Evolutionary conservation across 2,113 vertebrate species (phyloP).

Genomic region (Cathartes aura): DNA sequence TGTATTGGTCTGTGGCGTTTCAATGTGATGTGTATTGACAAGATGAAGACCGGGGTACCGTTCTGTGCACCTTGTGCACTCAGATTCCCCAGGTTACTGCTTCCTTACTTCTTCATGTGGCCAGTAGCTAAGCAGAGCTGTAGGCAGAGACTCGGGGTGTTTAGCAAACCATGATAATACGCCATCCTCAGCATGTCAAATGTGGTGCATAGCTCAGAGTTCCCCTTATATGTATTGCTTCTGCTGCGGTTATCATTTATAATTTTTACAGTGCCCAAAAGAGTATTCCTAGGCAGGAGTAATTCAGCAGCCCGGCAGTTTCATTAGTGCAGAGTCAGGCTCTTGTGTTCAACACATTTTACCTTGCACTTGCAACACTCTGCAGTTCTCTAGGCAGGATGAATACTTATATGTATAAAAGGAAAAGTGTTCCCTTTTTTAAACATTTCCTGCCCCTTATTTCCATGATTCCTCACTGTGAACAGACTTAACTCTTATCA

Average conservation of each 20-base stretch:
- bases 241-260: constrained; percentile 39
- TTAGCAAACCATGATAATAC: constrained; percentile 23
- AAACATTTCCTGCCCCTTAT: neutral
- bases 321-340: constrained; percentile 68
- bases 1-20: neutral
- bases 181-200: constrained; percentile 29
- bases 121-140: neutral
- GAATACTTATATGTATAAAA: constrained; percentile 13
- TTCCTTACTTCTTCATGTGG: neutral
- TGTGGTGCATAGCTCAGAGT: neutral
- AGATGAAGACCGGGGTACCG: neutral
- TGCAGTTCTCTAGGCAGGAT: neutral
- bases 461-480: constrained; percentile 9
- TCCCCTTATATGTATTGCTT: neutral
- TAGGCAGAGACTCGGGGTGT: neutral
- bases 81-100: neutral
- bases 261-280: constrained; percentile 58
- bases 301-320: constrained; percentile 47
- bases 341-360: constrained; percentile 39
- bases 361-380: constrained; percentile 9
- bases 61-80: neutral
- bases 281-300: constrained; percentile 16
- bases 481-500: constrained; percentile 12
- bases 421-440: neutral
- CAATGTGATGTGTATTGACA: neutral